Percentiles rank a stretch among this genome's conserved stretches.
Conservation (phyloP, 2,888 invertebrate genomes). For the Pimpla rufipes region DNA sequence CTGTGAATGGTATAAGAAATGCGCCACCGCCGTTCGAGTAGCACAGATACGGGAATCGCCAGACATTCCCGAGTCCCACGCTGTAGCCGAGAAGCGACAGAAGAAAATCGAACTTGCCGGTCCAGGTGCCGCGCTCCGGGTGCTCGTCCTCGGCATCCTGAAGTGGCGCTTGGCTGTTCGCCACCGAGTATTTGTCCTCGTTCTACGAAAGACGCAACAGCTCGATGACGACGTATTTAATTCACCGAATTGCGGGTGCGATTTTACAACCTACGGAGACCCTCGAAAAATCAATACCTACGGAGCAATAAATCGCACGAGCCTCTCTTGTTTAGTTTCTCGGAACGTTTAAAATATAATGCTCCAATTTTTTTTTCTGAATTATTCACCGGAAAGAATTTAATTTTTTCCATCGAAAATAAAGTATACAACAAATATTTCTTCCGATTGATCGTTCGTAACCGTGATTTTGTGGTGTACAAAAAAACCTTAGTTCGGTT, state of each 20-base stretch:
- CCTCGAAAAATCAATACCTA: background rate
- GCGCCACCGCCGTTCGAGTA: constrained; percentile 93
- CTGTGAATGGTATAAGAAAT: constrained; percentile 93
- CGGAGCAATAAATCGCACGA: too few relatives aligned
- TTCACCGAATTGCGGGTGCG: background rate
- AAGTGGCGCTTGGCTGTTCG: constrained; percentile 86
- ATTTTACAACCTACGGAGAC: background rate
- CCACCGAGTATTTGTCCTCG: constrained; percentile 85
- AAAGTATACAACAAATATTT: too few relatives aligned
- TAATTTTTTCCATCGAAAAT: too few relatives aligned
- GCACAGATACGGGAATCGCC: constrained; percentile 92
- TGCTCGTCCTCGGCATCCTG: constrained; percentile 83
- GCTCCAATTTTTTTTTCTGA: too few relatives aligned
- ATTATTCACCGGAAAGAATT: too few relatives aligned
- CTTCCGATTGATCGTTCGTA: too few relatives aligned
- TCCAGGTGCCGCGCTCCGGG: constrained; percentile 91
- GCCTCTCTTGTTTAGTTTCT: too few relatives aligned
- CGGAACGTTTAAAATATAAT: too few relatives aligned
- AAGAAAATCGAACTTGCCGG: constrained; percentile 91
- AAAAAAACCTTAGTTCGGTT: too few relatives aligned
- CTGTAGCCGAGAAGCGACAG: constrained; percentile 91
- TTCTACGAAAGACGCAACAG: constrained; percentile 75
- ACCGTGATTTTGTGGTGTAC: too few relatives aligned
- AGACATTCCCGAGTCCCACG: constrained; percentile 91
- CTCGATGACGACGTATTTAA: background rate